These are phyloP conservation scores for Verasper variegatus DNA, from an alignment of 2,113 vertebrate species.

Conservation along the genomic window DNA sequence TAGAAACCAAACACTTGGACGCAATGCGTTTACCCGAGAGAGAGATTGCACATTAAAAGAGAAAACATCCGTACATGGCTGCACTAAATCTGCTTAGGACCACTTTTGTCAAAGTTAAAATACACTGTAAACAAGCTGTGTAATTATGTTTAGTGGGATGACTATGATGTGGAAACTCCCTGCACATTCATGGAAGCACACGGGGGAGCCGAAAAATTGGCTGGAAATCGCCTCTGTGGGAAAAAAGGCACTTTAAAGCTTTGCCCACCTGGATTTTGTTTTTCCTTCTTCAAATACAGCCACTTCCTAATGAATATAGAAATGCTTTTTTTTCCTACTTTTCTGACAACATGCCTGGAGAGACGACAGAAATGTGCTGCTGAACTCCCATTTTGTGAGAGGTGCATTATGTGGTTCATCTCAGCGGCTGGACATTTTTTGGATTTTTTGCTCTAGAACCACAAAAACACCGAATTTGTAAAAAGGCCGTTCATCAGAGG, in stretches of 20 bases:
- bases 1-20: constrained; percentile 39
- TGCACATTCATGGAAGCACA: not conserved
- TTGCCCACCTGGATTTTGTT: not conserved
- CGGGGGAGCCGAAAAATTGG: not conserved
- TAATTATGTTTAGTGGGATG: constrained; percentile 30
- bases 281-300: not conserved
- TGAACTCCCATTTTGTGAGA: too few species aligned
- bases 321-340: too few species aligned
- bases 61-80: constrained; percentile 8
- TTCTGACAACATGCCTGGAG: too few species aligned
- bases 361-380: too few species aligned
- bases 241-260: not conserved
- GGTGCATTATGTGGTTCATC: too few species aligned
- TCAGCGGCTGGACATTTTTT: too few species aligned
- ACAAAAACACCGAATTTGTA: too few species aligned
- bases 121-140: constrained; percentile 13
- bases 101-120: constrained; percentile 33
- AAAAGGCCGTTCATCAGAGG: too few species aligned
- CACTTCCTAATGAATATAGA: too few species aligned
- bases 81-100: constrained; percentile 9
- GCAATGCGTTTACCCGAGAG: constrained; percentile 36
- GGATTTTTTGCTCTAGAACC: too few species aligned
- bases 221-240: not conserved
- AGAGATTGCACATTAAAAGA: constrained; percentile 6
- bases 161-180: constrained; percentile 14